These are phyloP conservation scores for Ostrea denselamellosa DNA, from an alignment of 1,140 invertebrate genomes.

Conservation along the genomic window DNA sequence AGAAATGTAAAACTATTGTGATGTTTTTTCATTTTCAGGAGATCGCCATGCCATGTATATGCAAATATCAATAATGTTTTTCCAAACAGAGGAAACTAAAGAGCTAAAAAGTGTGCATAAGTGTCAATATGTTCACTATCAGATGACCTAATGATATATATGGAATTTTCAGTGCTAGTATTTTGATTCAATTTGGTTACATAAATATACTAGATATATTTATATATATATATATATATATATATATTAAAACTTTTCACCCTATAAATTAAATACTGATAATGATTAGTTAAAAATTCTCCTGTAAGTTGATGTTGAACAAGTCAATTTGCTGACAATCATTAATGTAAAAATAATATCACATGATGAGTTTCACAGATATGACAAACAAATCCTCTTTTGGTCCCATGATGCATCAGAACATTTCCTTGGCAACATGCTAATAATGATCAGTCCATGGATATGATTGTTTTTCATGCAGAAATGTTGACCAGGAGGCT, in stretches of 20 bases:
- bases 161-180: too few relatives aligned
- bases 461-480: constrained; percentile 29
- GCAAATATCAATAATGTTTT: too few relatives aligned
- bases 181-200: not conserved
- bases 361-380: constrained; percentile 3
- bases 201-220: not conserved
- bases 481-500: constrained; percentile 49
- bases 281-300: not conserved
- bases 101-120: too few relatives aligned
- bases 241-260: not conserved
- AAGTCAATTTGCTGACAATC: not conserved
- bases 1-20: too few relatives aligned
- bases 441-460: not conserved
- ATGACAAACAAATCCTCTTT: constrained; percentile 3
- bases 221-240: not conserved
- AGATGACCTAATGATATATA: too few relatives aligned
- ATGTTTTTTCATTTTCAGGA: too few relatives aligned
- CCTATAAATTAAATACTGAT: constrained; percentile 11
- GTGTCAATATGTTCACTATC: too few relatives aligned
- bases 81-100: too few relatives aligned
- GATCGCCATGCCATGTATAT: too few relatives aligned
- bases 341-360: not conserved
- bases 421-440: constrained; percentile 53
- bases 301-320: not conserved
- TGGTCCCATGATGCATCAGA: constrained; percentile 58